Conservation (phyloP, 2,113 vertebrate genomes). For the Colossoma macropomum region DNA sequence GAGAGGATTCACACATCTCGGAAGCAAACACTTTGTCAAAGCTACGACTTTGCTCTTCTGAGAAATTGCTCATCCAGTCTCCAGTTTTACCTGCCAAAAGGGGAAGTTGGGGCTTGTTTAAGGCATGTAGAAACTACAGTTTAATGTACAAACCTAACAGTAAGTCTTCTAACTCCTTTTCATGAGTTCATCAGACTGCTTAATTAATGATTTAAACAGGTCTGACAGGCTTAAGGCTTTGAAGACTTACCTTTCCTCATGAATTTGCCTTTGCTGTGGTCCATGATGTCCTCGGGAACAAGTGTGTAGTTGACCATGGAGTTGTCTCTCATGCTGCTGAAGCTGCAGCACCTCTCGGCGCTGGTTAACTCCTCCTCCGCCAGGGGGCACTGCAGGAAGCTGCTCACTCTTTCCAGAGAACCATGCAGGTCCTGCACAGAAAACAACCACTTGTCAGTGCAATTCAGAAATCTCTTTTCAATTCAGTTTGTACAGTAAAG, state of each 20-base stretch:
- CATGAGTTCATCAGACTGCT: background rate
- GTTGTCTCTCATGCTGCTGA: slow-evolving; percentile 83
- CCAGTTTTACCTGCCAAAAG: slow-evolving; percentile 76
- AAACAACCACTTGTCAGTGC: background rate
- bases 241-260: slow-evolving; percentile 83
- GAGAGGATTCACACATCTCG: slow-evolving; percentile 69
- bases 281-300: slow-evolving; percentile 77
- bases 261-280: slow-evolving; percentile 83
- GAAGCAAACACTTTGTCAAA: slow-evolving; percentile 76
- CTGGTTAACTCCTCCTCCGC: slow-evolving; percentile 65
- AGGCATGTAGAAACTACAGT: too few relatives aligned
- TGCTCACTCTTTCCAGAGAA: slow-evolving; percentile 69
- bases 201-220: too few relatives aligned
- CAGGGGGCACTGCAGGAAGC: slow-evolving; percentile 77
- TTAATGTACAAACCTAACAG: too few relatives aligned
- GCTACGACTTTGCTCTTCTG: slow-evolving; percentile 70
- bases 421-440: slow-evolving; percentile 73
- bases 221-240: background rate
- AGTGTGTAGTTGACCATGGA: slow-evolving; percentile 82
- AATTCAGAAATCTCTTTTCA: background rate
- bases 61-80: slow-evolving; percentile 83
- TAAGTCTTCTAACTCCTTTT: background rate
- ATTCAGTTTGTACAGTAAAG: too few relatives aligned
- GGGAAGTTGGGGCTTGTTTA: background rate
- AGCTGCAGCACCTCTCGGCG: slow-evolving; percentile 78